Base-by-base conservation (phyloP, 2,113 vertebrate species). In the Tamias sibiricus region DNA sequence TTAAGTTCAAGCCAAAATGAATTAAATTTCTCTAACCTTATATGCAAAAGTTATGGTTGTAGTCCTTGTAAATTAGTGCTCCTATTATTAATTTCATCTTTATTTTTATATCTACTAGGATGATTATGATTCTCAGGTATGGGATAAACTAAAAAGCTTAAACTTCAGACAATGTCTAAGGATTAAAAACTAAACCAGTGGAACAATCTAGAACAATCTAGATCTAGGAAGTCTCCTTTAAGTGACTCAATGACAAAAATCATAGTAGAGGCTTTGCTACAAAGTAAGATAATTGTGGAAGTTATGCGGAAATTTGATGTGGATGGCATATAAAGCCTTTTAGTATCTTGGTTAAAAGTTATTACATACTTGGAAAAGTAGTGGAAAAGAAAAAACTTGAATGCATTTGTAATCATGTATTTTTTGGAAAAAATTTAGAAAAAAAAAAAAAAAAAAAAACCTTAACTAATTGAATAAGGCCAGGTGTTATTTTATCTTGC, bases 11-110 rank as follows among this genome's bases (percentile, higher is more conserved):
- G 47, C 10, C 1, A 85, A 91, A 32, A 62, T 64, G 8, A 94
- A 42, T 76, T 74, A 32, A 40, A 84, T 91, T 76, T 57, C 74
- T 82, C 69, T 76, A 82, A 66, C 42, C 54, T 93, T 96, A 91
- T 72, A 66, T 72, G 13, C 62, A 93, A 97, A 95, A 42, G 57
- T 47, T 13, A 71, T 30, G 30, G 26, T 80, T 3, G 4, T 75
- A 76, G 44, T 80, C 20, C 49, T 12, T 94, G 13, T 30, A 90
- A 52, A 81, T 77, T 82, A 85, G 91, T 84, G 40, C 12, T 88
- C 8, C 68, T 87, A 80, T 74, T 44, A 72, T 94, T 83, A 69
- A 44, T 80, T 35, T 64, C 19, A 72, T 44, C 17, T 44, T n/a
- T 92, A 35, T 71, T 76, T 96, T 75, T 91, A 76, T 57, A 47